These are phyloP conservation scores for Theretra japonica DNA, from an alignment of 2,888 invertebrate species.

Conservation along the genomic window DNA sequence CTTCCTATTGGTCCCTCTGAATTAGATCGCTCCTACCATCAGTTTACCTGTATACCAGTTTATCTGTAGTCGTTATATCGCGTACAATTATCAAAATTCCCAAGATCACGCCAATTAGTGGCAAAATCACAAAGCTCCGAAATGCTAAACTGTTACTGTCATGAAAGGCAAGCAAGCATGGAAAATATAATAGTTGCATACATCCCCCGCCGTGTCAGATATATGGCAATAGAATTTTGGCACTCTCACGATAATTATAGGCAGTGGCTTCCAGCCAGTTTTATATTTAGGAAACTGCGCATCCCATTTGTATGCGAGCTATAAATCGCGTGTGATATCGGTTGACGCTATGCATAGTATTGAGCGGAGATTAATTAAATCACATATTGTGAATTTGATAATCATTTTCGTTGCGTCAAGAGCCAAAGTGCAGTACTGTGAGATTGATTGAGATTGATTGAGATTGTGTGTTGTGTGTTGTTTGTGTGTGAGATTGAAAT, in stretches of 20 bases:
- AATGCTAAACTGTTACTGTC: not conserved
- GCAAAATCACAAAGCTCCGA: not conserved
- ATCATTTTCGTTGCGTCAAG: too few relatives aligned
- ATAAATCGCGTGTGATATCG: constrained; percentile 47
- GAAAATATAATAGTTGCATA: constrained; percentile 26
- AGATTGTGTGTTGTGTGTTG: too few relatives aligned
- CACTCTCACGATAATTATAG: constrained; percentile 74
- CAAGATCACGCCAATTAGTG: not conserved
- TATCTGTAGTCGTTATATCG: too few relatives aligned
- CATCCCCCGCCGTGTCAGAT: constrained; percentile 55
- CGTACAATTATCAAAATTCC: too few relatives aligned
- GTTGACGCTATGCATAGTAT: constrained; percentile 6
- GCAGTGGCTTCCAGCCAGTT: constrained; percentile 68
- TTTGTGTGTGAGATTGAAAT: too few relatives aligned
- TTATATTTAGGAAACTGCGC: constrained; percentile 69
- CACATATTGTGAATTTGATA: too few relatives aligned
- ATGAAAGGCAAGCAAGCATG: not conserved
- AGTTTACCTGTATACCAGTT: too few relatives aligned
- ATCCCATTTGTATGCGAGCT: constrained; percentile 56
- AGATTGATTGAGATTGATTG: too few relatives aligned
- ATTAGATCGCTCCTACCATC: too few relatives aligned
- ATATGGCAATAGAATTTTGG: constrained; percentile 67
- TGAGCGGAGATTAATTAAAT: too few relatives aligned
- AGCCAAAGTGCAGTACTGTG: too few relatives aligned
- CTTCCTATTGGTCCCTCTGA: too few relatives aligned